These are phyloP conservation scores for Bicyclus anynana DNA, from an alignment of 1,140 invertebrate species.

Conservation along the genomic window DNA sequence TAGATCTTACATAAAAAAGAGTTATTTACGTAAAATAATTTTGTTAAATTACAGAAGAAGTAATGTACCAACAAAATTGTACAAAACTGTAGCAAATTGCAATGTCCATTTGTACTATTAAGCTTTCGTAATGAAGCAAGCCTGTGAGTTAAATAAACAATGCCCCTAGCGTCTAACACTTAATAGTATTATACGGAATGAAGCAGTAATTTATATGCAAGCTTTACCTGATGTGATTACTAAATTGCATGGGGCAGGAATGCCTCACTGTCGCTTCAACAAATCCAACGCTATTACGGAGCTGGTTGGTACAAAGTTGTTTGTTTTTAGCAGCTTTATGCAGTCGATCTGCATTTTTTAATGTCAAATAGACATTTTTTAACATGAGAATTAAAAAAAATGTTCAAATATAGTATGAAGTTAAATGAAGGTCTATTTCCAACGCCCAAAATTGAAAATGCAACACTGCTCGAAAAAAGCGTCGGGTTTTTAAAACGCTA, in stretches of 20 bases:
- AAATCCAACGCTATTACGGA: slow-evolving; percentile 8
- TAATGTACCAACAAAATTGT: background rate
- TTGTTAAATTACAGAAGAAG: no score
- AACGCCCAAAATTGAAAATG: no score
- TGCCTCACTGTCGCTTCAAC: slow-evolving; percentile 5
- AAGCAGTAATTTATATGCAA: slow-evolving; percentile 70
- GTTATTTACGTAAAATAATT: no score
- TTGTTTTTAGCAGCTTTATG: background rate
- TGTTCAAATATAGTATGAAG: no score
- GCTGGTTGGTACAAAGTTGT: background rate
- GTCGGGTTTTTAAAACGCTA: no score
- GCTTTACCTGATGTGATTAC: slow-evolving; percentile 65
- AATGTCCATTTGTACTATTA: background rate
- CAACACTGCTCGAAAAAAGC: no score
- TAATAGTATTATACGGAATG: slow-evolving; percentile 50
- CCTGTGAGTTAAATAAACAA: slow-evolving; percentile 26
- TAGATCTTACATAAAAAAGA: no score
- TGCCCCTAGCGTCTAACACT: slow-evolving; percentile 15
- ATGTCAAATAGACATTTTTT: no score
- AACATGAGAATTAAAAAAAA: no score
- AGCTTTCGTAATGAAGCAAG: background rate
- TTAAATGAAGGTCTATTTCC: no score
- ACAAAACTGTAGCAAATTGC: background rate
- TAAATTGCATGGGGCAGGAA: slow-evolving; percentile 34
- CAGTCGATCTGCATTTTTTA: background rate